Base-by-base conservation (phyloP, 1,140 invertebrate species). In the Brachionus rubens region DNA sequence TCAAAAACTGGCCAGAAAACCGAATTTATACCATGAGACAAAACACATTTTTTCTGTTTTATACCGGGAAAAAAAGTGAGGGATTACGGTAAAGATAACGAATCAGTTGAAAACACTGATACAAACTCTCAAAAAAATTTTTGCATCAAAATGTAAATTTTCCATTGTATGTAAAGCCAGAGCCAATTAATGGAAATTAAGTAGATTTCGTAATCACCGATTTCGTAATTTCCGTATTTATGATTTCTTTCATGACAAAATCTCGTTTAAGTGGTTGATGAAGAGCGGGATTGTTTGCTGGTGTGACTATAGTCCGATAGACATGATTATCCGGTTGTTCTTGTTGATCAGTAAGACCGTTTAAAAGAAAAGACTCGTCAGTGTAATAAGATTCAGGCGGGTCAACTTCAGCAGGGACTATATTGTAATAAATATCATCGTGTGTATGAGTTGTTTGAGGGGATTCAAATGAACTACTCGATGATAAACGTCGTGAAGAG, bases 201-300 rank as follows among this genome's bases (percentile, higher is more conserved):
- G n/a, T n/a, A n/a, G n/a, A n/a, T n/a, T n/a, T n/a, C n/a, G n/a
- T n/a, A n/a, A n/a, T n/a, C n/a, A n/a, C n/a, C n/a, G n/a, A n/a
- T n/a, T n/a, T n/a, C n/a, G n/a, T n/a, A n/a, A n/a, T 41, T 72
- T 72, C 68, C 0, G 68, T 72, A 28, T 50, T 72, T 48, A 72
- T 12, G 24, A 72, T 72, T 54, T 72, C 68, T 12, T 41, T 36
- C 68, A 72, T 72, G 10, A 72, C 68, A 72, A 72, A 72, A 54
- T 72, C 68, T 36, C 68, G 30, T 54, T 72, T 72, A 14, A 72
- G 33, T 24, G 68, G 68, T 41, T 72, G 68, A 72, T 50, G 46
- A 10, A n/a, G 21, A 72, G 19, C n/a, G 19, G 16, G 46, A 41
- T 33, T 33, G 24, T 30, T 70, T 10, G 12, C 40, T 28, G 46